phyloP scores from a whole-genome alignment of 2,888 invertebrate genomes.

The Drosophila birchii region DNA sequence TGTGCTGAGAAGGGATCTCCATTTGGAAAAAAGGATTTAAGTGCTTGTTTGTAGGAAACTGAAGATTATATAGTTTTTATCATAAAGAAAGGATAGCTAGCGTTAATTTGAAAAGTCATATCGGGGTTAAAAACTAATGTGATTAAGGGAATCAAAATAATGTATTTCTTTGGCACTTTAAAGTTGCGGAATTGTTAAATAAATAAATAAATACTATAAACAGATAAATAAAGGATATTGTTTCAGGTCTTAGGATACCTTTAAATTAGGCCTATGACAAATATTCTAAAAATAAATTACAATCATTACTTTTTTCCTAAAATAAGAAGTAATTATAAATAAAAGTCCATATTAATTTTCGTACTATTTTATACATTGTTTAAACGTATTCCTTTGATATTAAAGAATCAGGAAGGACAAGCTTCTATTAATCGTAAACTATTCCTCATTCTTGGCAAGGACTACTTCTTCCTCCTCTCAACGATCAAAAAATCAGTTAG shows the following conservation, averaged over 20 bases:
- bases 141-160: background rate
- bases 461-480: conserved; percentile 8
- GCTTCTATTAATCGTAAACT: background rate
- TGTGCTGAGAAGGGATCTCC: background rate
- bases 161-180: background rate
- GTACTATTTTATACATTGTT: background rate
- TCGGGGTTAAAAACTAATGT: background rate
- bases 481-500: conserved; percentile 27
- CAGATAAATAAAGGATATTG: background rate
- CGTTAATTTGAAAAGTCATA: conserved; percentile 7
- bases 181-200: background rate
- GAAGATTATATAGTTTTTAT: background rate
- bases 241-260: background rate
- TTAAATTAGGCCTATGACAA: background rate
- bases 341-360: background rate
- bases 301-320: background rate
- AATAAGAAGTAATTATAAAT: background rate
- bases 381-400: too few relatives aligned
- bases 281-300: background rate
- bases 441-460: background rate
- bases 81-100: background rate
- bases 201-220: too few relatives aligned
- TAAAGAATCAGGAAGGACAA: background rate
- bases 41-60: conserved; percentile 24
- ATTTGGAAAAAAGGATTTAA: conserved; percentile 3